Evolutionary conservation across 2,113 vertebrate species (phyloP).

Genomic region (Egretta garzetta): DNA sequence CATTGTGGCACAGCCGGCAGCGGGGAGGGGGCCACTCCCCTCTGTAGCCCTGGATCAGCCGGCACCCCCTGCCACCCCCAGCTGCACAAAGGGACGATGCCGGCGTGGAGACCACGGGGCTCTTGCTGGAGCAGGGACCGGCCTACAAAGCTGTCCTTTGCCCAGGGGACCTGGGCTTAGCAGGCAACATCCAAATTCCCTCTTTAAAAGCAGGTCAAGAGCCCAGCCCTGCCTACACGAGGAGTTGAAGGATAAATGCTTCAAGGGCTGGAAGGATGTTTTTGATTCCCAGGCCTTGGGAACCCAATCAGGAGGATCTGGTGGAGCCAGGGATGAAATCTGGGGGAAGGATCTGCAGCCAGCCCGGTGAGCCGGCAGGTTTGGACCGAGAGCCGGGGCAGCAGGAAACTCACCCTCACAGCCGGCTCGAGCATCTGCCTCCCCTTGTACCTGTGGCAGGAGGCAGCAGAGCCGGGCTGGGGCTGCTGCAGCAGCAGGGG

Average conservation of each 20-base stretch:
- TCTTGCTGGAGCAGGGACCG: neutral
- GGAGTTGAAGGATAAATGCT: neutral
- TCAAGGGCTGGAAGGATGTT: neutral
- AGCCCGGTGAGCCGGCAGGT: rapidly evolving
- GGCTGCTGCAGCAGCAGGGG: neutral
- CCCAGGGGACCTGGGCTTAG: neutral
- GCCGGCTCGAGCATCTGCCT: rapidly evolving
- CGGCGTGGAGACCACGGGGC: rapidly evolving
- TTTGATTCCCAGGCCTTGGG: neutral
- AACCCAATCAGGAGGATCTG: neutral
- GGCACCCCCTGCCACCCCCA: rapidly evolving
- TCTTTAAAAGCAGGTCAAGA: neutral
- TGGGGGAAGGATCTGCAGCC: neutral
- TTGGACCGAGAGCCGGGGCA: neutral
- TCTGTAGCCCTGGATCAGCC: neutral
- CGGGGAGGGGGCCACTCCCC: neutral
- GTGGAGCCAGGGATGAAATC: neutral
- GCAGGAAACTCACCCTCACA: neutral
- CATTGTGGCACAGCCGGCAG: rapidly evolving
- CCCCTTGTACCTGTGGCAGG: neutral
- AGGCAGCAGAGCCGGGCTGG: neutral
- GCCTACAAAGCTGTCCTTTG: neutral
- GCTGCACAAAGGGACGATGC: neutral
- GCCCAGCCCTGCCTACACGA: neutral
- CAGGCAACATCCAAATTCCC: neutral